Percentiles rank a stretch among this genome's conserved stretches.
These are phyloP conservation scores for Chelonia mydas DNA, from an alignment of 2,797 vertebrate genomes.

Conservation along the genomic window DNA sequence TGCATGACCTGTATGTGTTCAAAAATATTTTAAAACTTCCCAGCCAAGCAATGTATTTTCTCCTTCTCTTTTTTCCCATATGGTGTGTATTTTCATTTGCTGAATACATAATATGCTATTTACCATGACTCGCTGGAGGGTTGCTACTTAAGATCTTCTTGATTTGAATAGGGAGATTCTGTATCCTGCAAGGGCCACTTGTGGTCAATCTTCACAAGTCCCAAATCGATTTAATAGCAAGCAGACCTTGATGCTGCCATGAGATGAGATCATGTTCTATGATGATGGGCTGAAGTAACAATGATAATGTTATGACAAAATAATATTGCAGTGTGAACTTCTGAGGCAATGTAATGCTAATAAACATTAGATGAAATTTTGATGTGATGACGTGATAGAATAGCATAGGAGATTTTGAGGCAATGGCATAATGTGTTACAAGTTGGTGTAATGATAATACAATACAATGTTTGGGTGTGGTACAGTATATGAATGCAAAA, in stretches of 20 bases:
- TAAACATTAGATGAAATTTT: background rate
- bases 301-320: fast-evolving
- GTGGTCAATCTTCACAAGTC: background rate
- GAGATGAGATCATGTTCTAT: fast-evolving
- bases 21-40: background rate
- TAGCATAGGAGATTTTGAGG: slow-evolving; percentile 36
- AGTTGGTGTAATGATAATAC: background rate
- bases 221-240: background rate
- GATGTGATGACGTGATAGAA: background rate
- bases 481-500: slow-evolving; percentile 17
- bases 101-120: background rate
- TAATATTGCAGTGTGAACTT: background rate
- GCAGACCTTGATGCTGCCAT: background rate
- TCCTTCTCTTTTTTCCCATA: background rate
- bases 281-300: background rate
- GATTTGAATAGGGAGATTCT: background rate
- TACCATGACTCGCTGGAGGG: background rate
- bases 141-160: background rate
- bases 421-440: background rate
- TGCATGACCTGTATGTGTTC: slow-evolving; percentile 47
- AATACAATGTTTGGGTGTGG: background rate
- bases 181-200: slow-evolving; percentile 55
- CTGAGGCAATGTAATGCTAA: fast-evolving
- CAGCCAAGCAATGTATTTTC: background rate
- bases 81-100: background rate